Percentiles rank a stretch among this genome's conserved stretches.
Evolutionary conservation across 2,797 vertebrate species (phyloP).

Genomic region (Phalanger gymnotis): DNA sequence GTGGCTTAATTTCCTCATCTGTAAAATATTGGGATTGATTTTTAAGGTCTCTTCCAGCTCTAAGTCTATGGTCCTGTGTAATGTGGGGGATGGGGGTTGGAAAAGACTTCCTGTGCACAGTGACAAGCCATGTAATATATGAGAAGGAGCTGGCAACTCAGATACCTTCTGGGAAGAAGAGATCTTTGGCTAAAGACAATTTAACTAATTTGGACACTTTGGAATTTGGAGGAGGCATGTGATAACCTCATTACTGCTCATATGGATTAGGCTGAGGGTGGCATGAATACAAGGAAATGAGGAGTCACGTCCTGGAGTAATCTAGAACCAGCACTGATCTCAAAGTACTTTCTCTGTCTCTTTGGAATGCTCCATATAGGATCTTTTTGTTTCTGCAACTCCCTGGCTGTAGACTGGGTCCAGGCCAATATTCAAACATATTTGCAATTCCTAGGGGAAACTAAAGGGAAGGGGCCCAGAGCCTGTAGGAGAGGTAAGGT

Average conservation of each 20-base stretch:
- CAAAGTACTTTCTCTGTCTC: background rate
- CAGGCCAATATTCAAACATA: background rate
- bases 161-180: slow-evolving; percentile 5
- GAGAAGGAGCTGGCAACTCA: background rate
- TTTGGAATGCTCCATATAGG: background rate
- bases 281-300: background rate
- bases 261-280: background rate
- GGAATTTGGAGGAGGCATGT: background rate
- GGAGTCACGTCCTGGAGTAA: background rate
- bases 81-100: slow-evolving; percentile 35
- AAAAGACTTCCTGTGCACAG: slow-evolving; percentile 53
- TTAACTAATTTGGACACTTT: background rate
- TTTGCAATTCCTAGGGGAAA: background rate
- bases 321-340: background rate
- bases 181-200: slow-evolving; percentile 2
- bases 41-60: background rate
- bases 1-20: background rate
- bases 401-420: background rate
- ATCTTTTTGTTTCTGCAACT: background rate
- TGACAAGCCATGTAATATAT: background rate
- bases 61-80: rapidly evolving
- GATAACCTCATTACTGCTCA: background rate
- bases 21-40: background rate
- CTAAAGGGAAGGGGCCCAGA: background rate
- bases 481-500: background rate